A percentile compares a stretch with the other conserved stretches of the same genome.
Conservation (phyloP, 2,113 vertebrate genomes). For the Anarrhichthys ocellatus region DNA sequence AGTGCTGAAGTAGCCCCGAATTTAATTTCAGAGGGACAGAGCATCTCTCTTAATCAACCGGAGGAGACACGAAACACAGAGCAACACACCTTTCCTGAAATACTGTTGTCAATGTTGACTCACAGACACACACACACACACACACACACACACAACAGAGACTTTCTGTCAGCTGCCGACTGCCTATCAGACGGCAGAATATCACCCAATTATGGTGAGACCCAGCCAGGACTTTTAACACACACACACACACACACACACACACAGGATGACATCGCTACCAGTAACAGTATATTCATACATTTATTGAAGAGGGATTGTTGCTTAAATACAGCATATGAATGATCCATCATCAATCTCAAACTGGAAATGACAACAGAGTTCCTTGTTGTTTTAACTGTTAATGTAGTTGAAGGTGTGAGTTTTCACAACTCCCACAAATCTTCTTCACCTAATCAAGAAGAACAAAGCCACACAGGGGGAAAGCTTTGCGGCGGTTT, state of each 20-base stretch:
- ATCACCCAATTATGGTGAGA: slow-evolving; percentile 43
- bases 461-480: slow-evolving; percentile 22
- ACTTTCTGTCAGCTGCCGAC: slow-evolving; percentile 42
- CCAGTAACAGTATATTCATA: neutral
- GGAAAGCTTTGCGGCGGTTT: neutral
- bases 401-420: slow-evolving; percentile 4
- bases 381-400: neutral
- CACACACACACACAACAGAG: neutral
- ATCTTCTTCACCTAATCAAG: slow-evolving; percentile 8
- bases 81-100: slow-evolving; percentile 16
- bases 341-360: neutral
- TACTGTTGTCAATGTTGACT: slow-evolving; percentile 24
- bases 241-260: slow-evolving; percentile 14
- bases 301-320: neutral
- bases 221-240: neutral
- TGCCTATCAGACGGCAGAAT: slow-evolving; percentile 28
- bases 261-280: neutral
- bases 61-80: slow-evolving; percentile 39
- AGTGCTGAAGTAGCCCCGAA: slow-evolving; percentile 52
- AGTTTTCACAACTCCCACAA: slow-evolving; percentile 55
- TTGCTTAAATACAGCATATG: neutral
- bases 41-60: slow-evolving; percentile 65
- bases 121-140: neutral
- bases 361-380: neutral
- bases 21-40: slow-evolving; percentile 51